Percentiles rank a stretch among this genome's conserved stretches.
Evolutionary conservation across 2,113 vertebrate genomes (phyloP).

Genomic region (Tachycineta bicolor): DNA sequence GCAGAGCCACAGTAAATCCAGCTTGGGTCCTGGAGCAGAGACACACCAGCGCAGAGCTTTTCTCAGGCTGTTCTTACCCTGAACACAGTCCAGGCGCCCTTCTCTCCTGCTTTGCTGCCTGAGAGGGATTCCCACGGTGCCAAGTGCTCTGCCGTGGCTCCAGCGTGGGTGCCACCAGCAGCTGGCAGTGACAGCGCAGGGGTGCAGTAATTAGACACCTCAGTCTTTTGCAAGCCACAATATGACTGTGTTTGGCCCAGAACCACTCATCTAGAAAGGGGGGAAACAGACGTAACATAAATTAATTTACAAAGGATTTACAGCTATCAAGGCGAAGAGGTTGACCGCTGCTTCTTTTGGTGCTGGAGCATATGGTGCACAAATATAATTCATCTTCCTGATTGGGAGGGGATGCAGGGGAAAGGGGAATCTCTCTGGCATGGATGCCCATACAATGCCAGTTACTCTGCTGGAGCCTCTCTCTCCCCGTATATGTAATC

Average conservation of each 20-base stretch:
- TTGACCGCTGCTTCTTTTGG: background rate
- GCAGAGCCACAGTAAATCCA: background rate
- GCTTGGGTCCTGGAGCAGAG: background rate
- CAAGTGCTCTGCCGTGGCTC: background rate
- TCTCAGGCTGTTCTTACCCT: background rate
- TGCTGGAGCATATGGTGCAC: background rate
- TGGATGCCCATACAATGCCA: background rate
- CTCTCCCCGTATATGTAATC: conserved; percentile 29
- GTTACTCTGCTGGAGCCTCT: conserved; percentile 48
- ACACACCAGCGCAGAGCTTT: background rate
- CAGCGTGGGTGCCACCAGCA: background rate
- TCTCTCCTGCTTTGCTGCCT: background rate
- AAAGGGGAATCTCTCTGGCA: background rate
- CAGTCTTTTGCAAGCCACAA: background rate
- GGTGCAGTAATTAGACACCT: background rate
- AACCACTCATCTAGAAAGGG: background rate
- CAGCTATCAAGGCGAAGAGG: background rate
- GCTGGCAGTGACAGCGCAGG: background rate
- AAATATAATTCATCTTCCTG: background rate
- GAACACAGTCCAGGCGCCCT: background rate
- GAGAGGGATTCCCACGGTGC: background rate
- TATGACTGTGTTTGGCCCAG: background rate
- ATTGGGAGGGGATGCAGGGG: background rate
- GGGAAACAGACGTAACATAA: background rate
- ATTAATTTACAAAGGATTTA: background rate